Evolutionary conservation across 2,113 vertebrate species (phyloP), one percentile per base, ranked within the genome.

Genomic region (Ameiurus melas): DNA sequence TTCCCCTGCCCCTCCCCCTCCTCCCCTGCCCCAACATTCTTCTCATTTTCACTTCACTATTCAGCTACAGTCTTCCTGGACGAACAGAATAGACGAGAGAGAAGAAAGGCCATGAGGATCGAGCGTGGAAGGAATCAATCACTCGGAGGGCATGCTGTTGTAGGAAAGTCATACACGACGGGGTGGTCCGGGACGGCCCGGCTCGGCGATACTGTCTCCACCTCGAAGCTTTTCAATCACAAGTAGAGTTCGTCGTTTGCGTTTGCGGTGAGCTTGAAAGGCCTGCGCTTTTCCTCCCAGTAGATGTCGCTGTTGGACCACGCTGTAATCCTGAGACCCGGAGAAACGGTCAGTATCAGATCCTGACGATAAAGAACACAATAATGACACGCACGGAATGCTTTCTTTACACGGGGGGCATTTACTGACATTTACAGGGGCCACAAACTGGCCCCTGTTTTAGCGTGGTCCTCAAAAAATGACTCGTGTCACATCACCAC

Each of bases 31-130:
- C 25, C 25, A 77, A 77, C 51, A 75, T 73, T 62, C 47, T 85
- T 66, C 77, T 64, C 36, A 20, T 47, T 30, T 27, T 58, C 20
- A n/a, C n/a, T 87, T 85, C 39, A 85, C 85, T 87, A 90, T 90
- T 87, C 30, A 62, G 17, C 55, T 85, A 57, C 39, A 51, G 36
- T 22, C 55, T 73, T 27, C 53, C 25, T 39, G 47, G 73, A 25
- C 19, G 36, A n/a, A 36, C 55, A 43, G n/a, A 66, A 43, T 33
- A 68, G 55, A 83, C n/a, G 66, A 62, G 43, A 80, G 60, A 20
- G 57, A 64, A 68, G 62, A 82, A 70, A 36, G 14, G 17, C 43
- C 14, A 55, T 70, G n/a, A n/a, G 0, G 9, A 36, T 20, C 20
- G 19, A 33, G 6, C 14, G 16, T 39, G 36, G 43, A 75, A 73